Conservation (phyloP, 2,797 vertebrate species). For the Arrhamphus sclerolepis region DNA sequence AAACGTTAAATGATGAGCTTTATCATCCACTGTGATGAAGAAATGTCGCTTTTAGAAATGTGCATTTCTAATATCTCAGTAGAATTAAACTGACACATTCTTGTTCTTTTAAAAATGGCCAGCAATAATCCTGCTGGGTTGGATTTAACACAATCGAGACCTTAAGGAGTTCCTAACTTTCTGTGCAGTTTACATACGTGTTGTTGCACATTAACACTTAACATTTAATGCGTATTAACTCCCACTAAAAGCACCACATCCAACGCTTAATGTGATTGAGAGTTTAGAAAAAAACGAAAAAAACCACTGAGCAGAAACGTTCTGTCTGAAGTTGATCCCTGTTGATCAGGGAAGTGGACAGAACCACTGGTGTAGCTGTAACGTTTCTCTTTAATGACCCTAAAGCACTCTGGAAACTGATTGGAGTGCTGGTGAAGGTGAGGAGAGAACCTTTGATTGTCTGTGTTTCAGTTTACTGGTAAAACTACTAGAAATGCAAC, state of each 20-base stretch:
- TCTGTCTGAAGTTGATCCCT: conserved; percentile 6
- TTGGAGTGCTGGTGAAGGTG: conserved; percentile 48
- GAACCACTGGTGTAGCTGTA: conserved; percentile 48
- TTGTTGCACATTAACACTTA: neutral
- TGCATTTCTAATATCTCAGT: neutral
- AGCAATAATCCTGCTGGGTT: conserved; percentile 6
- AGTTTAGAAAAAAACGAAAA: too few relatives aligned
- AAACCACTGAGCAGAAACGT: neutral
- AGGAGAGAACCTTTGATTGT: conserved; percentile 39
- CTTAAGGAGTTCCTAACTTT: neutral
- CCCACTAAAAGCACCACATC: neutral
- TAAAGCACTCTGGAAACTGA: conserved; percentile 34
- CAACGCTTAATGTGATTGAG: conserved; percentile 6
- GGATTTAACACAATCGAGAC: neutral
- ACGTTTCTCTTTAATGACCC: conserved; percentile 61
- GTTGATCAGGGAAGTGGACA: conserved; percentile 45
- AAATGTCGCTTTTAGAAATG: too few relatives aligned
- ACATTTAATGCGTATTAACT: neutral
- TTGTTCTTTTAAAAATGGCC: neutral
- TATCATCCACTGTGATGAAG: too few relatives aligned
- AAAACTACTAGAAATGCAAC: neutral
- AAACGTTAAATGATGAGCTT: too few relatives aligned
- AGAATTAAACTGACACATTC: neutral
- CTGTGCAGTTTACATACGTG: neutral
- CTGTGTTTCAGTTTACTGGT: neutral